Base-by-base conservation (phyloP, 2,797 vertebrate genomes). In the Melanotaenia maccullochi region DNA sequence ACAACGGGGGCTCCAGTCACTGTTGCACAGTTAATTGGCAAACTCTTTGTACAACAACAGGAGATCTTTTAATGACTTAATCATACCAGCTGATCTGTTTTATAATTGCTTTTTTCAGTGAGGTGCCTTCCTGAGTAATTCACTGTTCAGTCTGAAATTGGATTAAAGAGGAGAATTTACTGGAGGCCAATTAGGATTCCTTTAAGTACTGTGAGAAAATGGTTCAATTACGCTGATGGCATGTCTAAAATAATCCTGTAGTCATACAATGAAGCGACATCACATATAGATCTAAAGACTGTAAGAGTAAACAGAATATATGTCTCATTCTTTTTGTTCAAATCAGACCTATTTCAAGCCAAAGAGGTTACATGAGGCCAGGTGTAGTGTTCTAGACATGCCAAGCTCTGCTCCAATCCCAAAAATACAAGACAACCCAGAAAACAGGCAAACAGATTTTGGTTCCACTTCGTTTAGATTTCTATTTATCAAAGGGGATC, bases 101-200 rank as follows among this genome's bases (percentile, higher is more conserved):
- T 78, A 75, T 76, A 75, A 81, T 79, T 65, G 66, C 49, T 62
- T 68, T 30, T 65, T 70, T 60, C 24, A 80, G 49, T 38, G 70
- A 74, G 49, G 71, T 38, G 32, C 8, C n/a, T 24, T 35, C 49
- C 54, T 52, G 65, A 57, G 64, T 69, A 62, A 60, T 56, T 73
- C 20, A 56, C n/a, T 55, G 65, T 61, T 79, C 20, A 0, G 49
- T 76, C 63, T 60, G 47, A 70, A 81, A 87, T 60, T 87, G 83
- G 84, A 86, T 89, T 89, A 85, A 70, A 66, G 42, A 65, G 16
- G 70, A 76, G 52, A 84, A 60, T 75, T 73, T 80, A 78, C 79
- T 69, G 58, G 71, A 57, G 49, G 42, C 69, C 76, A 78, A 87
- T 85, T 83, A 86, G 59, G 56, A 72, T 52, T 71, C 59, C 24